Conservation (phyloP, 2,888 invertebrate species). For the Thymelicus sylvestris region DNA sequence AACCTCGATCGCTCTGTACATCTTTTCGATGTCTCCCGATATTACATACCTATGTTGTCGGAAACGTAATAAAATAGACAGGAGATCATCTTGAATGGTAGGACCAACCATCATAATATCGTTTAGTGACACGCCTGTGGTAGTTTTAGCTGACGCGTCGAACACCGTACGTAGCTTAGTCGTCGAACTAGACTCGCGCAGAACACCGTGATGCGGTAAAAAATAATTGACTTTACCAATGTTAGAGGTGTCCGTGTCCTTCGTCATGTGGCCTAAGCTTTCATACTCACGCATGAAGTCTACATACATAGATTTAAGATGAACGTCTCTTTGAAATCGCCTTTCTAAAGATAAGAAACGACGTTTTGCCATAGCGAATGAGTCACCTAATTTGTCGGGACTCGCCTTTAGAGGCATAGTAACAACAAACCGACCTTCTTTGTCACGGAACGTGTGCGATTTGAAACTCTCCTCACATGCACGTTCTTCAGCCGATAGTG, state of each 20-base stretch:
- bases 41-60: no score
- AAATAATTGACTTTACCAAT: no score
- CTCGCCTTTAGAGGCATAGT: constrained; percentile 3
- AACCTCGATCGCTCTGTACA: no score
- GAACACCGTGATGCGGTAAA: constrained; percentile 2
- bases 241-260: constrained; percentile 4
- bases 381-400: no score
- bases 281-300: constrained; percentile 41
- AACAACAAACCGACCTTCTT: constrained; percentile 44
- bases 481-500: constrained; percentile 38
- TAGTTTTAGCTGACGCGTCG: constrained; percentile 14
- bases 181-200: constrained; percentile 29
- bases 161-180: constrained; percentile 39
- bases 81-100: no score
- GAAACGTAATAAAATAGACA: no score
- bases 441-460: constrained; percentile 28
- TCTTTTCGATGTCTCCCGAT: no score
- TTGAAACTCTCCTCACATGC: constrained; percentile 43
- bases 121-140: constrained; percentile 29
- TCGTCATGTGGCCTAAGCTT: neutral
- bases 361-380: constrained; percentile 33
- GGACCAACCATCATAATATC: constrained; percentile 26
- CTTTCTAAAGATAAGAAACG: constrained; percentile 43
- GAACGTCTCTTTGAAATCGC: constrained; percentile 28
- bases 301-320: constrained; percentile 30